Evolutionary conservation across 2,797 vertebrate genomes (phyloP).

Genomic region (Gymnothorax javanicus): DNA sequence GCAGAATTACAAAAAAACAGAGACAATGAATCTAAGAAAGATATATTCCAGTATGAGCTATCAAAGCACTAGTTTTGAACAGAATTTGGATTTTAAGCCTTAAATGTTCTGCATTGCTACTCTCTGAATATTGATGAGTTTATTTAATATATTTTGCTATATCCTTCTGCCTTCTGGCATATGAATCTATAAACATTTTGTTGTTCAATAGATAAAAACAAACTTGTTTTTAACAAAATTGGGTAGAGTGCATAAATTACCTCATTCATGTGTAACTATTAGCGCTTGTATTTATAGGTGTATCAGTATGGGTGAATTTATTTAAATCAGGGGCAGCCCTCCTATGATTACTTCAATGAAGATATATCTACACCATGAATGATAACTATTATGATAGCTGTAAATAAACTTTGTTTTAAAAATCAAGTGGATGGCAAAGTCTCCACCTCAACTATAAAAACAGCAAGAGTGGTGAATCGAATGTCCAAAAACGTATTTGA

Average conservation of each 20-base stretch:
- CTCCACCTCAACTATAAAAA: no score
- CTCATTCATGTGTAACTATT: background rate
- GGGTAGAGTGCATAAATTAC: background rate
- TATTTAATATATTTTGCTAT: no score
- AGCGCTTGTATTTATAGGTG: background rate
- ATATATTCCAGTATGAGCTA: background rate
- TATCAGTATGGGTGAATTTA: no score
- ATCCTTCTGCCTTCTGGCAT: no score
- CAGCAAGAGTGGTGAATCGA: no score
- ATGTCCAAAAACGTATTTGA: no score
- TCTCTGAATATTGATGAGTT: no score
- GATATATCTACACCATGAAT: no score
- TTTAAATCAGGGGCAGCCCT: background rate
- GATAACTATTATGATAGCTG: no score
- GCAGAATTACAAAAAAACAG: background rate
- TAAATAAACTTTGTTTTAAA: no score
- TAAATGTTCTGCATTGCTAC: background rate
- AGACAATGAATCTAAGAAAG: conserved; percentile 1
- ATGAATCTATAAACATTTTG: background rate
- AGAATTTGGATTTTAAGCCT: background rate
- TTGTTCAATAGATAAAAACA: background rate
- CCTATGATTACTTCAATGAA: background rate
- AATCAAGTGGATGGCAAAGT: no score
- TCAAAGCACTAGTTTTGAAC: background rate
- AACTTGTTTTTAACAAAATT: background rate